Percentiles rank a stretch among this genome's conserved stretches.
Conservation (phyloP, 2,888 invertebrate genomes). For the Phrixothrix hirtus region DNA sequence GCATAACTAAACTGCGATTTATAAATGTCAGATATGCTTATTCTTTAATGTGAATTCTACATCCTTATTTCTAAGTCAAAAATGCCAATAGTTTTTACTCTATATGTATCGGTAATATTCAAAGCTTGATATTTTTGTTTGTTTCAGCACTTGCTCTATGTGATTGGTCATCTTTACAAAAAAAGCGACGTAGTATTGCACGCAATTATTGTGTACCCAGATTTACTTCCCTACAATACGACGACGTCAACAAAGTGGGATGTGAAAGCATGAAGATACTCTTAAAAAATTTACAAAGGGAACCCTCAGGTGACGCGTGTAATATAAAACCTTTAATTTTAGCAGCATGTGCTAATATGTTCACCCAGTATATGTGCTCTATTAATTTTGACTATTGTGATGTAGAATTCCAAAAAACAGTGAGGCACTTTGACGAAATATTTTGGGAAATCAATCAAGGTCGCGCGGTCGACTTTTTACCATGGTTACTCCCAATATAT, state of each 20-base stretch:
- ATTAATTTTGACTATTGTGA: conserved; percentile 73
- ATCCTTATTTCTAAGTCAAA: too few relatives aligned
- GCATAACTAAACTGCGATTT: too few relatives aligned
- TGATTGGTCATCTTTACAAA: conserved; percentile 85
- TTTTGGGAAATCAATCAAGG: conserved; percentile 93
- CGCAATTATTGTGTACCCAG: conserved; percentile 81
- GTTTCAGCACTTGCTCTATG: conserved; percentile 81
- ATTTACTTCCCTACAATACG: conserved; percentile 71
- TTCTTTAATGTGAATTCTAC: neutral
- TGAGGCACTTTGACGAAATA: conserved; percentile 77
- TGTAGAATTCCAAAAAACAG: conserved; percentile 67
- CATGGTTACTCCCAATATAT: conserved; percentile 78
- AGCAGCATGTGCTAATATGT: conserved; percentile 81
- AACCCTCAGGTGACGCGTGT: conserved; percentile 55
- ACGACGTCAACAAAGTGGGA: conserved; percentile 72
- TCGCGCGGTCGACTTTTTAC: conserved; percentile 83
- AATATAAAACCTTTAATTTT: conserved; percentile 74
- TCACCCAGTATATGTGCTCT: conserved; percentile 86
- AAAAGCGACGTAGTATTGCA: conserved; percentile 75
- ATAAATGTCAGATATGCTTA: neutral
- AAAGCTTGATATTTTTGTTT: too few relatives aligned
- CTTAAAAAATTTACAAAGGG: conserved; percentile 59
- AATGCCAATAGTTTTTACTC: too few relatives aligned
- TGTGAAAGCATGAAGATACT: conserved; percentile 67
- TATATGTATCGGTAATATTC: too few relatives aligned